Conservation (phyloP, 2,113 vertebrate genomes). For the Ellobius talpinus region DNA sequence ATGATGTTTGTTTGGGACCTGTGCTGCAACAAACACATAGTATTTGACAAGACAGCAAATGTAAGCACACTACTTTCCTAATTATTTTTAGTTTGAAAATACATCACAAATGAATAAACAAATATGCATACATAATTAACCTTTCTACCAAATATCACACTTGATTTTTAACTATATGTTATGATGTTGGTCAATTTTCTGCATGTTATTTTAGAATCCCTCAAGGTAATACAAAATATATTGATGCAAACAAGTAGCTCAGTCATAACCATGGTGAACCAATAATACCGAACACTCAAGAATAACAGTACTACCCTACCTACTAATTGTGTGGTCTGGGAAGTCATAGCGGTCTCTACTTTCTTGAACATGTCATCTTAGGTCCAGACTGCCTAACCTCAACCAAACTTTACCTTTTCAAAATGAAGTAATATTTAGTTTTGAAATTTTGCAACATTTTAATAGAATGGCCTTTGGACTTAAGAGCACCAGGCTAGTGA, state of each 20-base stretch:
- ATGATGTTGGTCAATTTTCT: neutral
- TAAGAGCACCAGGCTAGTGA: neutral
- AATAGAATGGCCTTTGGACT: conserved; percentile 22
- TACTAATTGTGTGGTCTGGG: neutral
- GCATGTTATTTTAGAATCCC: neutral
- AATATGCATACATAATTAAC: rapidly evolving
- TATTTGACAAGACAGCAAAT: neutral
- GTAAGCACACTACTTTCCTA: conserved; percentile 46
- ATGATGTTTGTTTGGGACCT: neutral
- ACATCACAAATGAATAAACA: neutral
- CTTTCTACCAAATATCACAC: conserved; percentile 16
- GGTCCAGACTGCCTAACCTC: neutral
- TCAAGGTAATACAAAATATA: neutral
- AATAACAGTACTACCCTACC: neutral
- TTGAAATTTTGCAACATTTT: conserved; percentile 4
- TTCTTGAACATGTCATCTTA: neutral
- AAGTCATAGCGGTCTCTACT: neutral
- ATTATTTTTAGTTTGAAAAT: conserved; percentile 59
- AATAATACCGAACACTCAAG: neutral
- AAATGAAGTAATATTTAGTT: neutral
- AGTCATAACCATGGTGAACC: neutral
- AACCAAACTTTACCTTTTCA: neutral
- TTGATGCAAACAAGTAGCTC: neutral
- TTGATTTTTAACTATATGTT: conserved; percentile 29
- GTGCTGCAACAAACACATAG: neutral